Base-by-base conservation (phyloP, 2,113 vertebrate species). In the Thryonomys swinderianus region DNA sequence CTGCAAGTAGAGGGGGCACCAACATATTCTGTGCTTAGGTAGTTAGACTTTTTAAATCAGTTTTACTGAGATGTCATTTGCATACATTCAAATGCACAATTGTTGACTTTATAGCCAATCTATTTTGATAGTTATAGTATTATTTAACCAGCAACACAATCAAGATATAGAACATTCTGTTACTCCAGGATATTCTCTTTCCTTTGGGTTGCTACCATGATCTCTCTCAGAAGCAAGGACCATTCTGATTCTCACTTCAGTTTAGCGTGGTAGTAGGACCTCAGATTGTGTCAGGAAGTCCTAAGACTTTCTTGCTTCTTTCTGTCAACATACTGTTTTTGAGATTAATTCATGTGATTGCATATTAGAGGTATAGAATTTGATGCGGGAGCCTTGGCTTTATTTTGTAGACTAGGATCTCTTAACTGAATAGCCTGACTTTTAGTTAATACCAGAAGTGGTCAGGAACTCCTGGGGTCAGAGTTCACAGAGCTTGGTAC, bases 21-120 rank as follows among this genome's bases (percentile, higher is more conserved):
- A 42, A n/a, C 3, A 73, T 85, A 61, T 59, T 86, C 27, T 81
- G 23, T 76, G 32, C 87, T 91, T 66, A 76, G 69, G 59, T 88
- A 66, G 53, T 61, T 79, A 71, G 74, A 78, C 88, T 57, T 84
- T 83, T 84, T 74, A 62, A 91, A 88, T 7, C 21, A 87, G 81
- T 95, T 20, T 78, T 81, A 85, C 40, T 67, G 32, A 93, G 66
- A 37, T 16, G 34, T 78, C 69, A 78, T 76, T 92, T 90, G 73
- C 18, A 40, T 55, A 45, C 17, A 45, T 84, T 88, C 32, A 93
- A 62, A 84, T 40, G 34, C 34, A 45, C 4, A 80, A 25, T 57
- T 94, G 32, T 95, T 92, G 76, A 66, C 45, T 34, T 42, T 51
- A 53, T 40, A 51, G 8, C 37, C 73, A 64, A 53, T 88, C 27